Conservation (phyloP, 2,113 vertebrate genomes). For the Alosa alosa region DNA sequence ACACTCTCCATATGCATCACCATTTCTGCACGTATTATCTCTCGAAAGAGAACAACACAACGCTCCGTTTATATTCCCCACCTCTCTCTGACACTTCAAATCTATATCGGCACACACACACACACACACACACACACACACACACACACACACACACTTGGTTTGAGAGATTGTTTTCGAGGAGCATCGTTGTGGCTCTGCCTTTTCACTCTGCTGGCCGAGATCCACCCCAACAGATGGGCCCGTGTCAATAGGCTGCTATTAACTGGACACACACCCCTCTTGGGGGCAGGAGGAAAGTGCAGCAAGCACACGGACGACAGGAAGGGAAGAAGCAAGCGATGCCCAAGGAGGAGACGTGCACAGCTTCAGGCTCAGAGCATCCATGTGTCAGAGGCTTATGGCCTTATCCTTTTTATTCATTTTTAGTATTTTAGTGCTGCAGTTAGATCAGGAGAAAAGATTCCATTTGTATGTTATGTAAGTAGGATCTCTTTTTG, state of each 20-base stretch:
- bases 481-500: too few species aligned
- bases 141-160: slow-evolving; percentile 67
- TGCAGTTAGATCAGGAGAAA: neutral
- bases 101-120: neutral
- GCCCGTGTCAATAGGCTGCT: slow-evolving; percentile 84
- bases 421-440: neutral
- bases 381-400: neutral
- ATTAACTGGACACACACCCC: slow-evolving; percentile 86
- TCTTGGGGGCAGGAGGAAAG: slow-evolving; percentile 69
- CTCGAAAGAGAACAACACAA: neutral
- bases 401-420: neutral
- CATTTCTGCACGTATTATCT: neutral
- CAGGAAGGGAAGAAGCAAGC: slow-evolving; percentile 48
- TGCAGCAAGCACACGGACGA: slow-evolving; percentile 62
- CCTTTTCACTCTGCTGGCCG: slow-evolving; percentile 74
- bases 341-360: neutral
- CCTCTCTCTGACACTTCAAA: neutral
- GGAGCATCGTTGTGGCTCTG: slow-evolving; percentile 65
- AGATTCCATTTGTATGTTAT: too few species aligned
- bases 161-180: slow-evolving; percentile 42
- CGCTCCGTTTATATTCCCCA: neutral
- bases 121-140: slow-evolving; percentile 60
- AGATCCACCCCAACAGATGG: slow-evolving; percentile 86
- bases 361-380: neutral
- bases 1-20: neutral